These are phyloP conservation scores for Carabus problematicus DNA, from an alignment of 2,888 invertebrate species.

Conservation along the genomic window DNA sequence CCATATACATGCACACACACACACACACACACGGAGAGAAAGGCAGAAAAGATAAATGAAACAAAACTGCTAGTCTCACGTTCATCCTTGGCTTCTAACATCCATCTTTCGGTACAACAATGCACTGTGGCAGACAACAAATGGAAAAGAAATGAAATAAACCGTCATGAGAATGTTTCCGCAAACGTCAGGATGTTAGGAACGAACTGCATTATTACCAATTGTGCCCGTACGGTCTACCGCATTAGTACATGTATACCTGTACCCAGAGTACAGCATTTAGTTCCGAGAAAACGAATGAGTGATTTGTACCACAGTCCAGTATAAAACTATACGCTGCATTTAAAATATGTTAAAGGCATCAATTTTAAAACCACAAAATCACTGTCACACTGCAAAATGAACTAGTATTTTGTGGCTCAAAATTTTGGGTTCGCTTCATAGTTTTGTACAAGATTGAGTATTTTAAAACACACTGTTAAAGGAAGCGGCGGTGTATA, in stretches of 20 bases:
- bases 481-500: background rate
- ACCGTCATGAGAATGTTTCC: conserved; percentile 51
- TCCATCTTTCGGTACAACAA: conserved; percentile 51
- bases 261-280: too few species aligned
- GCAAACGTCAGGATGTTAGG: conserved; percentile 50
- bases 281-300: too few species aligned
- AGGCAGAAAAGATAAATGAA: conserved; percentile 45
- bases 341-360: too few species aligned
- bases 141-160: conserved; percentile 32
- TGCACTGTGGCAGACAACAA: conserved; percentile 46
- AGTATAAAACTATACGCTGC: too few species aligned
- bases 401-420: too few species aligned
- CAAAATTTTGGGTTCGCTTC: too few species aligned
- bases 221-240: background rate
- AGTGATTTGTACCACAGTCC: too few species aligned
- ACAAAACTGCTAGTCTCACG: conserved; percentile 47
- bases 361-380: too few species aligned
- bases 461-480: too few species aligned
- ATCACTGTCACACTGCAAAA: too few species aligned
- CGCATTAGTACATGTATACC: conserved; percentile 2
- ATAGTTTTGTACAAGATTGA: too few species aligned
- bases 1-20: conserved; percentile 43
- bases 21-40: conserved; percentile 11
- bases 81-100: conserved; percentile 49
- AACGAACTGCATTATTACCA: conserved; percentile 9